Base-by-base conservation (phyloP, 2,113 vertebrate species). In the Vulpes lagopus region DNA sequence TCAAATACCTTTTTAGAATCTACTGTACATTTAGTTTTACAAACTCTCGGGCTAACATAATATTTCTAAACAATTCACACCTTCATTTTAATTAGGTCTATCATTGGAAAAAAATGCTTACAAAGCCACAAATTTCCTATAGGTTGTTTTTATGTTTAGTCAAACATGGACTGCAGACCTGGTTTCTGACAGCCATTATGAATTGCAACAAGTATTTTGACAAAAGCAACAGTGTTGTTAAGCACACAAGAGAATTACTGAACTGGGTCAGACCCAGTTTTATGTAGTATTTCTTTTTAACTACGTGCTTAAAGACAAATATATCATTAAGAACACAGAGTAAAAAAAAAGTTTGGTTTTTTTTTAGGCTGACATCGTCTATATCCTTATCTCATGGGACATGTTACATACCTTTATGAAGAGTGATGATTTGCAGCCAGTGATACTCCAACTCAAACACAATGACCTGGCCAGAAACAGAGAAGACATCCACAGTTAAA, bases 181-280 rank as follows among this genome's bases (percentile, higher is more conserved):
- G 11, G 25, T 81, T 95, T 89, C 82, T 55, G 95, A 96, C 89
- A 59, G 64, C 49, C 91, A n/a, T 82, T 84, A 25, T 1, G 69
- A 95, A 57, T 2, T 32, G 64, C 84, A 30, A 51, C n/a, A 90
- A 94, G 87, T 85, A 96, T 96, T 95, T 92, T 90, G 85, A 94
- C 91, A 92, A 96, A 65, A n/a, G 7, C 76, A 62, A 38, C 62
- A 17, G n/a, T 8, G 10, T 17, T 79, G 38, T 51, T 62, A 65
- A 88, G 73, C 80, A 55, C 84, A 85, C 27, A 3, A 57, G 94
- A 94, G 57, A 91, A 83, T 82, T 53, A n/a, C 67, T 51, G 25
- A 74, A 30, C 55, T 62, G 65, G 93, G 87, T 85, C 89, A 81
- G 67, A 10, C 82, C 67, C 67, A 2, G 19, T 65, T 74, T 74